These are phyloP conservation scores for Ianthella basta DNA, from an alignment of 37 sponge, comb jelly and placozoan species.

Conservation along the genomic window DNA sequence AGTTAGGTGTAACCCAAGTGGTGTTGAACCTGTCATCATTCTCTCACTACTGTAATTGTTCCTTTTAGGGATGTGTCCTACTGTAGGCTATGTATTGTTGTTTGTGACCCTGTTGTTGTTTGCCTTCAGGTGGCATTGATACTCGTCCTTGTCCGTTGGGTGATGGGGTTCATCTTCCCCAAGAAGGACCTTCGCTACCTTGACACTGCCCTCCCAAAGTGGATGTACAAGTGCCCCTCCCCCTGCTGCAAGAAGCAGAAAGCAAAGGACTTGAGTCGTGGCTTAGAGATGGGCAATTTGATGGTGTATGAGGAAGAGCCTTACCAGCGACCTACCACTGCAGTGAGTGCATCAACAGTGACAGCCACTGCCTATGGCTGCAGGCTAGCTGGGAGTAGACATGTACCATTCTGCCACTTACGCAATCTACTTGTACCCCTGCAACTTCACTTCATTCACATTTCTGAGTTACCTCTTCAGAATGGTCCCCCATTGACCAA, in stretches of 20 bases:
- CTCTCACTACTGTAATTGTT: no score
- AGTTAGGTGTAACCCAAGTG: no score
- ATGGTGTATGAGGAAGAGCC: conserved; percentile 25
- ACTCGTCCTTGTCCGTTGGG: conserved; percentile 51
- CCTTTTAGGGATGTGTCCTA: no score
- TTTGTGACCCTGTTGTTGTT: not conserved
- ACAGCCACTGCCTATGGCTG: not conserved
- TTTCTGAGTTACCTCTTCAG: no score
- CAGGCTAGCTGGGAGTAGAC: no score
- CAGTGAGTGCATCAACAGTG: not conserved
- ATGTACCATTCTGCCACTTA: no score
- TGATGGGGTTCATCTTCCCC: conserved; percentile 61
- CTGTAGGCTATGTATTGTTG: not conserved
- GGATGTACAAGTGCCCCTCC: conserved; percentile 42
- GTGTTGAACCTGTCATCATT: no score
- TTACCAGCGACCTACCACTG: conserved; percentile 4
- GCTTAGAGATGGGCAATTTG: conserved; percentile 4
- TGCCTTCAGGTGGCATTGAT: conserved; percentile 42
- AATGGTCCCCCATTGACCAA: no score
- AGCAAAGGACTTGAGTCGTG: not conserved
- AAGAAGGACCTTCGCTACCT: conserved; percentile 60
- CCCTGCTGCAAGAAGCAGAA: conserved; percentile 10
- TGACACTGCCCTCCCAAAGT: conserved; percentile 71
- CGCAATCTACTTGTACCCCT: no score
- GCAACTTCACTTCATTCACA: no score